A percentile compares a stretch with the other conserved stretches of the same genome.
These are phyloP conservation scores for Amiota communis DNA, from an alignment of 2,888 invertebrate genomes.

Conservation along the genomic window DNA sequence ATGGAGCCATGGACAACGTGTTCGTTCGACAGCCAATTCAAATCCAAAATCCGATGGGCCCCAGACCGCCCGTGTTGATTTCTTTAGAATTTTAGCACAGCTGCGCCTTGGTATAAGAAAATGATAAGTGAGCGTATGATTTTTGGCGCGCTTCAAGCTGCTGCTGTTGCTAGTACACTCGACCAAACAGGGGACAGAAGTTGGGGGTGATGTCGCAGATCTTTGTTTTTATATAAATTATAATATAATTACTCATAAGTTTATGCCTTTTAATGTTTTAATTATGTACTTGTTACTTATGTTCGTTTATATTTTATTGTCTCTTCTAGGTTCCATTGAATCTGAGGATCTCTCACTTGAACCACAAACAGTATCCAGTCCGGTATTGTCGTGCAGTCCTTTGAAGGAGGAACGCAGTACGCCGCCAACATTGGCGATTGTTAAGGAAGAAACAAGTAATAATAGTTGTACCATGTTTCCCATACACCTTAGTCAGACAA, in stretches of 20 bases:
- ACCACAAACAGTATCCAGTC: slow-evolving; percentile 74
- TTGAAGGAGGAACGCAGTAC: slow-evolving; percentile 80
- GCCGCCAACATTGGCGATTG: slow-evolving; percentile 78
- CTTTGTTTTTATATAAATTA: no score
- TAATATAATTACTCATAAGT: not conserved
- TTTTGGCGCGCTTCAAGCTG: not conserved
- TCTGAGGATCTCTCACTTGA: slow-evolving; percentile 85
- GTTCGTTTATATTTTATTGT: slow-evolving; percentile 64
- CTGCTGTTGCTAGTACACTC: no score
- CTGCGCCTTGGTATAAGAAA: slow-evolving; percentile 37
- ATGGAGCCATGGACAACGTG: not conserved
- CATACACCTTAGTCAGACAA: slow-evolving; percentile 64
- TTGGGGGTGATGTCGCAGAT: not conserved
- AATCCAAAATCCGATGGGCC: not conserved
- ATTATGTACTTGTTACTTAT: not conserved
- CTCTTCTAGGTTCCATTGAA: slow-evolving; percentile 82
- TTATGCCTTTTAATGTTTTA: slow-evolving; percentile 31
- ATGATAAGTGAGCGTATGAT: no score
- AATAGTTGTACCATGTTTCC: slow-evolving; percentile 76
- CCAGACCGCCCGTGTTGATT: slow-evolving; percentile 68
- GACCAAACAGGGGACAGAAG: not conserved
- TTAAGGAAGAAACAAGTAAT: slow-evolving; percentile 84
- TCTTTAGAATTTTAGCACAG: slow-evolving; percentile 65
- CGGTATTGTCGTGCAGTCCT: slow-evolving; percentile 75
- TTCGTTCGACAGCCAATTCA: slow-evolving; percentile 4